Conservation (phyloP, 1,140 invertebrate genomes). For the Archivesica marissinica region DNA sequence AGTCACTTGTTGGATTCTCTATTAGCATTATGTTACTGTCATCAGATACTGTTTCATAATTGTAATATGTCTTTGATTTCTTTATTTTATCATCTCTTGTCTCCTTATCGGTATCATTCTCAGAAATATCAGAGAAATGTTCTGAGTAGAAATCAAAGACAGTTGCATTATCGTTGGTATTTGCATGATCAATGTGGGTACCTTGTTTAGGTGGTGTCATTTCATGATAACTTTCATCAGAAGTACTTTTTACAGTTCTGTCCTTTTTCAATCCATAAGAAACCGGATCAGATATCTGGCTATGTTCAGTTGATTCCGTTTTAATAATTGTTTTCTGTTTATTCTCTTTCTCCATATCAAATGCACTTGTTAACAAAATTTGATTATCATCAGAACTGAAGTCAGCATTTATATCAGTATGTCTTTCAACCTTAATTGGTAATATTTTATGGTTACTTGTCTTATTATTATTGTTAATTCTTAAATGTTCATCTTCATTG, state of each 20-base stretch:
- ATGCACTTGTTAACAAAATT: neutral
- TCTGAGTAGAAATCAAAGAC: conserved; percentile 8
- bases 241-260: neutral
- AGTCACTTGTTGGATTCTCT: neutral
- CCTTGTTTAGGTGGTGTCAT: neutral
- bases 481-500: neutral
- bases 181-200: conserved; percentile 2
- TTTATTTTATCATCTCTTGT: neutral
- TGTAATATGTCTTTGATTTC: neutral
- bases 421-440: neutral
- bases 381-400: conserved; percentile 39
- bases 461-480: neutral
- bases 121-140: conserved; percentile 29
- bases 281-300: neutral
- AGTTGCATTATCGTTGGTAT: neutral
- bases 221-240: neutral
- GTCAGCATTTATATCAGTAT: neutral
- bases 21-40: conserved; percentile 25
- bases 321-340: neutral
- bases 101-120: neutral
- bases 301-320: neutral
- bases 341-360: neutral
- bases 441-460: neutral
- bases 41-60: conserved; percentile 17
- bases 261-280: neutral